Percentiles rank a stretch among this genome's conserved stretches.
phyloP scores from a whole-genome alignment of 2,113 vertebrate species.

The Chamaea fasciata region DNA sequence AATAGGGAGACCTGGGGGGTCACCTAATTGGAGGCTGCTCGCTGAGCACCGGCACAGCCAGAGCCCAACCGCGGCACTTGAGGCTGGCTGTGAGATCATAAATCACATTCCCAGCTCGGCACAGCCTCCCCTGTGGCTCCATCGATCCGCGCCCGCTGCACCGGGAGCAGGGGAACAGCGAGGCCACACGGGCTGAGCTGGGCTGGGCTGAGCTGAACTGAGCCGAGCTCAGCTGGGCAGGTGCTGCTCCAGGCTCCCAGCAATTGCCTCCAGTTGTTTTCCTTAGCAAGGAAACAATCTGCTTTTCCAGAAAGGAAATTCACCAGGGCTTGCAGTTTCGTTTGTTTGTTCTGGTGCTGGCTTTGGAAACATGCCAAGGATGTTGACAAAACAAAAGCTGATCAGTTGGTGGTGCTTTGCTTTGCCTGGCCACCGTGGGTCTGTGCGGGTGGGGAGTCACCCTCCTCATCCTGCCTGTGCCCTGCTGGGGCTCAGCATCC shows the following conservation, averaged over 20 bases:
- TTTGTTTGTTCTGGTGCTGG: neutral
- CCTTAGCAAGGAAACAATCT: rapidly evolving
- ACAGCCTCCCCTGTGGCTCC: neutral
- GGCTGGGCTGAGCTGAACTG: neutral
- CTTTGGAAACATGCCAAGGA: neutral
- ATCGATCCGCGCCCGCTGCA: neutral
- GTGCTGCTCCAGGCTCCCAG: neutral
- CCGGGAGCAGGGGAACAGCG: neutral
- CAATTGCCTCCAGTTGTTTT: neutral
- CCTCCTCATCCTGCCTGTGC: neutral
- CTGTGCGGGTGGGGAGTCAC: neutral
- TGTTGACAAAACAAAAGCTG: neutral
- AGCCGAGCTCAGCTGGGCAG: neutral
- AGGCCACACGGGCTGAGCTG: neutral
- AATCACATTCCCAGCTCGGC: neutral
- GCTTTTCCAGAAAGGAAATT: neutral
- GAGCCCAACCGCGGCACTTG: neutral
- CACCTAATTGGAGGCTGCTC: slow-evolving; percentile 29
- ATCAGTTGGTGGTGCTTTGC: neutral
- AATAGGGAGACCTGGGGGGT: neutral
- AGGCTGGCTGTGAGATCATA: neutral
- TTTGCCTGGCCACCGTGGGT: neutral
- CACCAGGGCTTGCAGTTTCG: rapidly evolving
- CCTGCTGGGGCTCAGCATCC: neutral
- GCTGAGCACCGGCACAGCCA: neutral